Percentiles rank a stretch among this genome's conserved stretches.
phyloP scores from a whole-genome alignment of 2,797 vertebrate genomes.

The Enteromius paludinosus region DNA sequence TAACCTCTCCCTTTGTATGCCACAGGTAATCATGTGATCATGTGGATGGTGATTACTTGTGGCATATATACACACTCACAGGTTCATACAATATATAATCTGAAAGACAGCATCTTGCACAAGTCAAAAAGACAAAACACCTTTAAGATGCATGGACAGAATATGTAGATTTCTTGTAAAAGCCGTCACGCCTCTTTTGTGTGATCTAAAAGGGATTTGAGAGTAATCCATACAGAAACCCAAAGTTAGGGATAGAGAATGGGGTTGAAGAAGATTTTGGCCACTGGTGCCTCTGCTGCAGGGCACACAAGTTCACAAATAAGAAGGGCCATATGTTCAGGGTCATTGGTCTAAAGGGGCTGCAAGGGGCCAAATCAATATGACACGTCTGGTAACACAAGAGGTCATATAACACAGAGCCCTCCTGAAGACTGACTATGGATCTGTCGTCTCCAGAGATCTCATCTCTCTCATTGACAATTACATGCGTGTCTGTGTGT shows the following conservation, averaged over 20 bases:
- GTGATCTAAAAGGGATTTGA: constrained; percentile 35
- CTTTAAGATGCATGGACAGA: constrained; percentile 2
- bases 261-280: constrained; percentile 3
- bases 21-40: neutral
- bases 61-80: neutral
- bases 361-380: constrained; percentile 60
- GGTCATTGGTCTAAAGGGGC: constrained; percentile 57
- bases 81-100: neutral
- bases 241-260: constrained; percentile 15
- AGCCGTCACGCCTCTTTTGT: constrained; percentile 31
- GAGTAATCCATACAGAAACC: constrained; percentile 46
- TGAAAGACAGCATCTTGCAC: neutral
- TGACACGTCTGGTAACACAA: constrained; percentile 61
- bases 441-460: constrained; percentile 54
- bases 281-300: constrained; percentile 48
- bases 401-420: constrained; percentile 54
- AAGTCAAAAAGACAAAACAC: neutral
- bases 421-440: constrained; percentile 51
- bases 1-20: neutral
- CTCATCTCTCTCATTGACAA: constrained; percentile 53
- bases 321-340: constrained; percentile 62
- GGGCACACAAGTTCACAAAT: constrained; percentile 58
- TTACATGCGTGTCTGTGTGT: constrained; percentile 42
- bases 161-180: constrained; percentile 26
- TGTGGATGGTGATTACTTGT: neutral